Percentiles rank a stretch among this genome's conserved stretches.
Evolutionary conservation across 1,140 invertebrate genomes (phyloP).

Genomic region (Paramacrobiotus metropolitanus): DNA sequence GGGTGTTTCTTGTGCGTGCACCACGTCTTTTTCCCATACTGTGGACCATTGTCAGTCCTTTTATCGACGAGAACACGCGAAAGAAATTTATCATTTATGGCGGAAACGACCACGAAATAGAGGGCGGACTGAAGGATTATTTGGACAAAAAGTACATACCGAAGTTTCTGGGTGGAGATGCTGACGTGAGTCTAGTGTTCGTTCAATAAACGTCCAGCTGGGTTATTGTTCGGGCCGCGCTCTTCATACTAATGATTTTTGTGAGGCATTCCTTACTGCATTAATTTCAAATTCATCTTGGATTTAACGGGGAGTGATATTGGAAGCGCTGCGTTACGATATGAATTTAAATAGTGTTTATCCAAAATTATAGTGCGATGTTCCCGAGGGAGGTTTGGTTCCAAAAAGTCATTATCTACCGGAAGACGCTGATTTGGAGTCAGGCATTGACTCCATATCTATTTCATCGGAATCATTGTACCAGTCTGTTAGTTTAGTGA

Average conservation of each 20-base stretch:
- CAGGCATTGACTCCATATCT: conserved; percentile 29
- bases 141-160: conserved; percentile 63
- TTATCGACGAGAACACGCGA: conserved; percentile 84
- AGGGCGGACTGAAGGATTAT: conserved; percentile 55
- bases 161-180: conserved; percentile 68
- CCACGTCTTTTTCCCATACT: conserved; percentile 80
- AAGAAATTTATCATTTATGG: conserved; percentile 82
- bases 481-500: conserved; percentile 37
- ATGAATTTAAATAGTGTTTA: conserved; percentile 1
- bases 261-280: no score
- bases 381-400: conserved; percentile 61
- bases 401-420: conserved; percentile 66
- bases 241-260: no score
- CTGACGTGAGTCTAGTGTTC: conserved; percentile 37
- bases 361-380: conserved; percentile 36
- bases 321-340: no score
- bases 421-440: conserved; percentile 32
- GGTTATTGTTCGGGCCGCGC: no score
- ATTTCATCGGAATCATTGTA: conserved; percentile 44
- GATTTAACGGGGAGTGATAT: no score
- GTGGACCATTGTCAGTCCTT: conserved; percentile 90
- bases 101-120: conserved; percentile 50
- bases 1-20: conserved; percentile 56
- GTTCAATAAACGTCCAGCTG: neutral
- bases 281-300: no score